Evolutionary conservation across 2,888 invertebrate species (phyloP).

Genomic region (Aethes cnicana): DNA sequence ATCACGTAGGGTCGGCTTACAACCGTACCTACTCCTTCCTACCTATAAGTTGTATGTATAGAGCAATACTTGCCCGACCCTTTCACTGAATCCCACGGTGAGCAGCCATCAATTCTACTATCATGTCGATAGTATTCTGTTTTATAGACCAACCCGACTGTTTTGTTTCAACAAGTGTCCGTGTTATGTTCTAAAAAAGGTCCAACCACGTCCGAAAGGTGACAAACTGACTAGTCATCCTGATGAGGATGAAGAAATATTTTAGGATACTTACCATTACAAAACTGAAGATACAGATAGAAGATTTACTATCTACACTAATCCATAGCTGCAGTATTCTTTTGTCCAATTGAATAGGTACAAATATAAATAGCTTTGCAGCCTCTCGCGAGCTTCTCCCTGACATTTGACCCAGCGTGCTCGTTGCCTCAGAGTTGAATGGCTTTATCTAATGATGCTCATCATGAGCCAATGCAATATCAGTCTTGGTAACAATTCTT

Average conservation of each 20-base stretch:
- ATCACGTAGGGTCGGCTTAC: too few species aligned
- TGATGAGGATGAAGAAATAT: too few species aligned
- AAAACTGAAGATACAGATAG: too few species aligned
- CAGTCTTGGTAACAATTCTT: background rate
- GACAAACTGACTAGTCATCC: constrained; percentile 34
- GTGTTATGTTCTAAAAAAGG: constrained; percentile 42
- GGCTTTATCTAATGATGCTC: constrained; percentile 19
- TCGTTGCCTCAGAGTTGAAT: constrained; percentile 12
- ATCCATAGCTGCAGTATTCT: too few species aligned
- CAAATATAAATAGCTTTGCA: background rate
- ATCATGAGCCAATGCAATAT: background rate
- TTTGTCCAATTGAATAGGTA: background rate
- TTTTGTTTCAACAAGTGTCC: constrained; percentile 54
- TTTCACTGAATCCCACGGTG: constrained; percentile 12
- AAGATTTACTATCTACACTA: too few species aligned
- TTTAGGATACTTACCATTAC: too few species aligned
- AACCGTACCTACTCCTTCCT: too few species aligned
- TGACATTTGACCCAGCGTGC: constrained; percentile 48
- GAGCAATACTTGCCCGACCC: constrained; percentile 14
- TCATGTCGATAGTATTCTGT: constrained; percentile 23
- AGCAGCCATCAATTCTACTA: constrained; percentile 27
- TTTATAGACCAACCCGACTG: constrained; percentile 30
- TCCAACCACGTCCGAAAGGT: constrained; percentile 38
- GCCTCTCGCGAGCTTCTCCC: constrained; percentile 36
- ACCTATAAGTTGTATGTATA: too few species aligned